Percentiles rank a stretch among this genome's conserved stretches.
Evolutionary conservation across 2,113 vertebrate species (phyloP).

Genomic region (Mus spicilegus): DNA sequence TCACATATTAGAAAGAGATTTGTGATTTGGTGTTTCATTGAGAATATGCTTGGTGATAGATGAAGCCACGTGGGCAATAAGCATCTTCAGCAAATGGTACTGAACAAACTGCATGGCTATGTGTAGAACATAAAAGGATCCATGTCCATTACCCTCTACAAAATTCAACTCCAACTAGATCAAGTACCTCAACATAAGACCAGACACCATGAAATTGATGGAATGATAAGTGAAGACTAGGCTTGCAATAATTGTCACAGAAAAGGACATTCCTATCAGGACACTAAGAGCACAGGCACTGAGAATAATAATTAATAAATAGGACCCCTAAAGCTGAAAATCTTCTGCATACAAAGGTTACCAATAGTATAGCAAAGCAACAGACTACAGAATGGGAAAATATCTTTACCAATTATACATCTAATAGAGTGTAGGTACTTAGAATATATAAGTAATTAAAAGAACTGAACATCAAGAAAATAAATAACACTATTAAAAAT

Average conservation of each 20-base stretch:
- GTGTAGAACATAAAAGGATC: not conserved
- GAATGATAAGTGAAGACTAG: not conserved
- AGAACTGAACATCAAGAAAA: not conserved
- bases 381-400: not conserved
- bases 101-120: not conserved
- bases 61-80: not conserved
- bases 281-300: not conserved
- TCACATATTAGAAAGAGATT: conserved; percentile 10
- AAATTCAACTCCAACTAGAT: not conserved
- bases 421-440: not conserved
- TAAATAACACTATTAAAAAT: not conserved
- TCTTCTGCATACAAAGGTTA: not conserved
- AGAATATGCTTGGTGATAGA: not conserved
- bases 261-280: not conserved
- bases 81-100: not conserved
- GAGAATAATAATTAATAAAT: not conserved
- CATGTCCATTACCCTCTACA: not conserved
- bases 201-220: not conserved
- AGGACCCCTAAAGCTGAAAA: not conserved
- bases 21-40: not conserved
- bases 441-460: not conserved
- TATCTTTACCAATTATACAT: not conserved
- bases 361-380: not conserved
- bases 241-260: not conserved
- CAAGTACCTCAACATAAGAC: not conserved